Percentiles rank a stretch among this genome's conserved stretches.
These are phyloP conservation scores for Dryococelus australis DNA, from an alignment of 2,888 invertebrate genomes.

Conservation along the genomic window DNA sequence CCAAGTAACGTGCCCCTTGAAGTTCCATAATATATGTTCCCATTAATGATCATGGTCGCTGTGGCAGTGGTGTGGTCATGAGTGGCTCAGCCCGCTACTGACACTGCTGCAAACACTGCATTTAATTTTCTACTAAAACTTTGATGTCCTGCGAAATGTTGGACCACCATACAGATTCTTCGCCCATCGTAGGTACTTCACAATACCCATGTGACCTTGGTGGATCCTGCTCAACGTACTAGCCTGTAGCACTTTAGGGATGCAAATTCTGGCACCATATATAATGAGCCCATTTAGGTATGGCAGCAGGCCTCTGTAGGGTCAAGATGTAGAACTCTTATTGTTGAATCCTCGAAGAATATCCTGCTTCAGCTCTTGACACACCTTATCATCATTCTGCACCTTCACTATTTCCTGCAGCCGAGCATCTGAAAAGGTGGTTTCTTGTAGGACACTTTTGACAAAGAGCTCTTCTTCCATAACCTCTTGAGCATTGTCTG, in stretches of 20 bases:
- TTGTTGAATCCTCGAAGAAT: neutral
- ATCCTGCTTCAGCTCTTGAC: neutral
- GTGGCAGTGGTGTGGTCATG: neutral
- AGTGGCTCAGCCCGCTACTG: neutral
- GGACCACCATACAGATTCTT: neutral
- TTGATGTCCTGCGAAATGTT: neutral
- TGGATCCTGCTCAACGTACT: neutral
- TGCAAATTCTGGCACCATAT: neutral
- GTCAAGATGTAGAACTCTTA: neutral
- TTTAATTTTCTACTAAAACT: neutral
- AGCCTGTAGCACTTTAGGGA: neutral
- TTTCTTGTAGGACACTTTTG: neutral
- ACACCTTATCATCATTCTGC: neutral
- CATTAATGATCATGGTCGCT: neutral
- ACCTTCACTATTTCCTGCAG: neutral
- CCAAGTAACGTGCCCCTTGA: neutral
- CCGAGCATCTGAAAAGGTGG: neutral
- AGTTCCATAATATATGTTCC: neutral
- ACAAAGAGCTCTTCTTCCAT: neutral
- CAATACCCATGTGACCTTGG: neutral
- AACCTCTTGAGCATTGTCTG: too few relatives aligned
- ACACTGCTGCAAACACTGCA: neutral
- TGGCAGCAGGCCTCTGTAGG: neutral
- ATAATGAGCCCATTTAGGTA: neutral
- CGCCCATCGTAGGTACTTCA: neutral